Evolutionary conservation across 2,113 vertebrate species (phyloP).

Genomic region (Platycercus adscitus): DNA sequence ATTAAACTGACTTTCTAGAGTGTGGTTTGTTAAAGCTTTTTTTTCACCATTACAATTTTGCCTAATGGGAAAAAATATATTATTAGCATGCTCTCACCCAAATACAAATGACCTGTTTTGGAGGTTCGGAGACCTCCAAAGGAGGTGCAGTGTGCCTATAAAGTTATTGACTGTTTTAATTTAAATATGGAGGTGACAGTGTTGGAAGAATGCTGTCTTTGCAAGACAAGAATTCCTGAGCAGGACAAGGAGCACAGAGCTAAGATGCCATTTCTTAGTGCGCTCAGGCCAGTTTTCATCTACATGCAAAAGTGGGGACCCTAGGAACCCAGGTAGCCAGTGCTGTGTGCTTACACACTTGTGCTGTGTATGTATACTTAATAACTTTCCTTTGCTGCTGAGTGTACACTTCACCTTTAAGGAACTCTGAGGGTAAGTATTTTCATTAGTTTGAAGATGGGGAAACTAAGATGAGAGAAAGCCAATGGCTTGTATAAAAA

Average conservation of each 20-base stretch:
- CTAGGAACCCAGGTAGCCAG: neutral
- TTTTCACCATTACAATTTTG: neutral
- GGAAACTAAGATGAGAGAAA: neutral
- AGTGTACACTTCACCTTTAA: neutral
- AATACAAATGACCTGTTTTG: neutral
- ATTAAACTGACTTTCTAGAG: neutral
- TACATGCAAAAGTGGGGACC: neutral
- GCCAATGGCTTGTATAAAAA: neutral
- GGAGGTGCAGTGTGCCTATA: neutral
- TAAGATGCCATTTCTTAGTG: neutral
- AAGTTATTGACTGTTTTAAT: neutral
- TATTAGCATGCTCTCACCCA: neutral
- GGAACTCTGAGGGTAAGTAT: neutral
- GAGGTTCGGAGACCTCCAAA: neutral
- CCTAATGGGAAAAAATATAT: neutral
- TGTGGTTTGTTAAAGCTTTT: neutral
- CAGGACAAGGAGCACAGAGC: neutral
- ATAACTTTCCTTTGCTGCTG: neutral
- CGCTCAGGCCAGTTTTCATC: neutral
- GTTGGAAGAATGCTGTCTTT: neutral
- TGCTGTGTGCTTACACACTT: neutral
- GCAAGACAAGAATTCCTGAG: neutral
- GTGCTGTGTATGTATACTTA: neutral
- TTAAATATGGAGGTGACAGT: neutral
- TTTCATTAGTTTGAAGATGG: neutral